Evolutionary conservation across 2,113 vertebrate species (phyloP).

Genomic region (Gobio gobio): DNA sequence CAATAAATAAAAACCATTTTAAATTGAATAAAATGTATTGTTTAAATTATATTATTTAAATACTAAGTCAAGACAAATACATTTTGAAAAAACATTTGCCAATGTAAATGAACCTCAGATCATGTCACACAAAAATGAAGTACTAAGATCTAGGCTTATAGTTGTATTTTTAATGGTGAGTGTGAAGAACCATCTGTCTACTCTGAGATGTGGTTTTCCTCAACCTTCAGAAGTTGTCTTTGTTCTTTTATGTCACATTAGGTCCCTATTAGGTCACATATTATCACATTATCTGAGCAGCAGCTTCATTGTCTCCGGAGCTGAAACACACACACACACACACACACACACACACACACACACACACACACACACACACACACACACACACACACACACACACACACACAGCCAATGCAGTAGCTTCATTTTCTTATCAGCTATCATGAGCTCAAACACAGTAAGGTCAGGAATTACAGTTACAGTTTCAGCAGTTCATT

Average conservation of each 20-base stretch:
- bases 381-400: slow-evolving; percentile 7
- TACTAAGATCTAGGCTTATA: background rate
- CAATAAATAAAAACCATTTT: background rate
- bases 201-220: background rate
- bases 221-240: slow-evolving; percentile 1
- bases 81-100: background rate
- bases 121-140: background rate
- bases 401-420: background rate
- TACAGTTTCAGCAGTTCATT: slow-evolving; percentile 28
- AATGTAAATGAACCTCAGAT: background rate
- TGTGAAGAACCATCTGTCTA: background rate
- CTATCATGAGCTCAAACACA: slow-evolving; percentile 23
- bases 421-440: slow-evolving; percentile 43
- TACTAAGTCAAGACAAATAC: too few relatives aligned
- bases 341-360: slow-evolving; percentile 17
- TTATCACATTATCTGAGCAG: slow-evolving; percentile 75
- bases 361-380: slow-evolving; percentile 31
- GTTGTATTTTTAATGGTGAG: background rate
- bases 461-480: slow-evolving; percentile 23
- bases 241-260: slow-evolving; percentile 17
- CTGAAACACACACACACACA: slow-evolving; percentile 53
- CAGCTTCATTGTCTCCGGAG: slow-evolving; percentile 74
- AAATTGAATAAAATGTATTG: too few relatives aligned
- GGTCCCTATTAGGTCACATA: slow-evolving; percentile 53
- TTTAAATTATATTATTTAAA: too few relatives aligned